A percentile compares a stretch with the other conserved stretches of the same genome.
Evolutionary conservation across 1,140 invertebrate genomes (phyloP).

Genomic region (Camponotus floridanus): DNA sequence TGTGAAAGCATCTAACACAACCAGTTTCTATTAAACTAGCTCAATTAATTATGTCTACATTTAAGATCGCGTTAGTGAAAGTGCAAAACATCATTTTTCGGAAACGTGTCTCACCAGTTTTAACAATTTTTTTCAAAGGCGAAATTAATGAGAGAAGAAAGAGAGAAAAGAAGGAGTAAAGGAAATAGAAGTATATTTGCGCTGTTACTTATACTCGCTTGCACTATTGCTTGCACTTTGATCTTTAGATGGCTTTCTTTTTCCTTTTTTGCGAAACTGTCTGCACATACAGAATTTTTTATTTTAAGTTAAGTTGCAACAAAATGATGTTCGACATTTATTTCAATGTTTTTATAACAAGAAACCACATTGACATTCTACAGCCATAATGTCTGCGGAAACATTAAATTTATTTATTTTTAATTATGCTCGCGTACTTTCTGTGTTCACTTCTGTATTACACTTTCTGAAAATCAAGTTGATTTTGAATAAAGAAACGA

Average conservation of each 20-base stretch:
- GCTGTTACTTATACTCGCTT: background rate
- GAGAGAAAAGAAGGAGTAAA: background rate
- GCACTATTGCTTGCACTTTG: constrained; percentile 38
- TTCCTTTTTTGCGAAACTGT: constrained; percentile 35
- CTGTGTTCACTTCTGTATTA: too few species aligned
- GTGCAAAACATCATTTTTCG: constrained; percentile 34
- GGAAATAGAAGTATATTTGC: background rate
- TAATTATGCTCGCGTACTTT: background rate
- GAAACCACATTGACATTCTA: background rate
- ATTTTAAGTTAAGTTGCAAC: background rate
- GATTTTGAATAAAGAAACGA: background rate
- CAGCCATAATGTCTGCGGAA: background rate
- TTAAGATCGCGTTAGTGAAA: constrained; percentile 24
- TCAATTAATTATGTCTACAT: background rate
- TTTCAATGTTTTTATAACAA: constrained; percentile 8
- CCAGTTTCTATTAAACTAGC: background rate
- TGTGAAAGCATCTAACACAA: constrained; percentile 10
- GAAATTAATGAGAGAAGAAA: background rate
- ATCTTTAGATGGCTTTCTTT: constrained; percentile 18
- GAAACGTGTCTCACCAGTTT: background rate
- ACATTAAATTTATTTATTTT: background rate
- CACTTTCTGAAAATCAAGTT: background rate
- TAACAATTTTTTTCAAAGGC: background rate
- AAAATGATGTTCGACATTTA: constrained; percentile 41
- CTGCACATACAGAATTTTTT: too few species aligned